Percentiles rank a stretch among this genome's conserved stretches.
Conservation (phyloP, 2,888 invertebrate species). For the Branchipolynoe longqiensis region DNA sequence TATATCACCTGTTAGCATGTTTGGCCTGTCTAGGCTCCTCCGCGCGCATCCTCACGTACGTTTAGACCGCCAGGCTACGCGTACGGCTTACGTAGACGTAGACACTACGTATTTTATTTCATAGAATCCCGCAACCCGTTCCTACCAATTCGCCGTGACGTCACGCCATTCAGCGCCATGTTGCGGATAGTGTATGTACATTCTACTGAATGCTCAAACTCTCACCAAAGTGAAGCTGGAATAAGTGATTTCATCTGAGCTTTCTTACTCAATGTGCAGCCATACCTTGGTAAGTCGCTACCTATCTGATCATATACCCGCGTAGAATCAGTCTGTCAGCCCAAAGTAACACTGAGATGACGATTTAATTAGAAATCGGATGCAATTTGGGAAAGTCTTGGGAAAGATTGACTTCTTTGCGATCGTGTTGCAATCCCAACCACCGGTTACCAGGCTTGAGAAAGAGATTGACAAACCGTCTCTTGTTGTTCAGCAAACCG, state of each 20-base stretch:
- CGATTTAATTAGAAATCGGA: background rate
- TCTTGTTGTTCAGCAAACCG: too few relatives aligned
- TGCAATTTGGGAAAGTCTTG: slow-evolving; percentile 10
- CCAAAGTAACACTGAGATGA: too few relatives aligned
- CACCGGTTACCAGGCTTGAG: slow-evolving; percentile 39
- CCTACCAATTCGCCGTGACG: slow-evolving; percentile 8
- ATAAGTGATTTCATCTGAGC: slow-evolving; percentile 31
- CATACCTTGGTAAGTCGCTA: slow-evolving; percentile 28
- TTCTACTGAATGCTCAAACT: slow-evolving; percentile 45
- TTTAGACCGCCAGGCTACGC: too few relatives aligned
- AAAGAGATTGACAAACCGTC: too few relatives aligned
- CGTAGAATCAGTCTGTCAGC: background rate
- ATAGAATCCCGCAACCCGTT: background rate
- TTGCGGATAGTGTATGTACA: slow-evolving; percentile 29
- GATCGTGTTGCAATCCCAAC: slow-evolving; percentile 31
- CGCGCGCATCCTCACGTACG: too few relatives aligned
- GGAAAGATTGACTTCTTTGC: background rate
- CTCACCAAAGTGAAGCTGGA: slow-evolving; percentile 45
- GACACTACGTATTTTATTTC: background rate
- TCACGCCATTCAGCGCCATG: slow-evolving; percentile 50
- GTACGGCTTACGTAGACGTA: too few relatives aligned
- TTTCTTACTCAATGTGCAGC: slow-evolving; percentile 46
- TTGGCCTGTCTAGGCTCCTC: too few relatives aligned
- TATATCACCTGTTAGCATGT: too few relatives aligned
- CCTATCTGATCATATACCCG: background rate